phyloP scores from a whole-genome alignment of 2,888 invertebrate species.

The Coenonympha arcania region DNA sequence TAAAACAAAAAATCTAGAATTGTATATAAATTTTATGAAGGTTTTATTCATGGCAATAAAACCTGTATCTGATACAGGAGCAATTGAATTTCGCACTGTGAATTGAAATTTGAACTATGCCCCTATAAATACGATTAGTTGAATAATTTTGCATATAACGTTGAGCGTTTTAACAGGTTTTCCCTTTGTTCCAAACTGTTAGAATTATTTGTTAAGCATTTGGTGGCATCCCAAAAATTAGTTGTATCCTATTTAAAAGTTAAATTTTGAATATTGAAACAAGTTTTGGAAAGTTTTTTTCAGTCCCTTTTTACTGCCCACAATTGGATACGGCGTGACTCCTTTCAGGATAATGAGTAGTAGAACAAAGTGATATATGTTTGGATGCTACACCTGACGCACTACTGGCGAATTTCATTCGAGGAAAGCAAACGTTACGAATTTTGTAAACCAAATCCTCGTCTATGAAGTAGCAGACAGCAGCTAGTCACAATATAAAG shows the following conservation, averaged over 20 bases:
- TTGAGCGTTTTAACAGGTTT: neutral
- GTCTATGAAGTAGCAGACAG: too few species aligned
- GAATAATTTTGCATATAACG: neutral
- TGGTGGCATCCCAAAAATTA: neutral
- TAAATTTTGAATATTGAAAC: neutral
- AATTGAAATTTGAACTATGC: slow-evolving; percentile 12
- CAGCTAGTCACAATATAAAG: slow-evolving; percentile 20
- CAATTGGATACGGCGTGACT: too few species aligned
- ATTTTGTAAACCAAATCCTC: too few species aligned
- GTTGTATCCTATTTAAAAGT: slow-evolving; percentile 3
- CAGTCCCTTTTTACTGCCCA: too few species aligned
- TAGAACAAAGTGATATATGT: too few species aligned
- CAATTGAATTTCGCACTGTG: slow-evolving; percentile 6
- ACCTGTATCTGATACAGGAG: slow-evolving; percentile 1
- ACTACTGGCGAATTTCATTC: too few species aligned
- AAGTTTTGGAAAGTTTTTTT: too few species aligned
- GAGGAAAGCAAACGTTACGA: too few species aligned
- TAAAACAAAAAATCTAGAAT: neutral
- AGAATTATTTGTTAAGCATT: neutral
- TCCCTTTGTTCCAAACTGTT: slow-evolving; percentile 3
- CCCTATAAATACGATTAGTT: slow-evolving; percentile 7
- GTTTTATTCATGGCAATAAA: neutral
- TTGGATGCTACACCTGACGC: too few species aligned
- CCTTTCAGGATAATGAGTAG: too few species aligned
- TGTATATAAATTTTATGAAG: slow-evolving; percentile 1